Conservation (phyloP, 1,140 invertebrate genomes). For the Muscidifurax raptorellus region DNA sequence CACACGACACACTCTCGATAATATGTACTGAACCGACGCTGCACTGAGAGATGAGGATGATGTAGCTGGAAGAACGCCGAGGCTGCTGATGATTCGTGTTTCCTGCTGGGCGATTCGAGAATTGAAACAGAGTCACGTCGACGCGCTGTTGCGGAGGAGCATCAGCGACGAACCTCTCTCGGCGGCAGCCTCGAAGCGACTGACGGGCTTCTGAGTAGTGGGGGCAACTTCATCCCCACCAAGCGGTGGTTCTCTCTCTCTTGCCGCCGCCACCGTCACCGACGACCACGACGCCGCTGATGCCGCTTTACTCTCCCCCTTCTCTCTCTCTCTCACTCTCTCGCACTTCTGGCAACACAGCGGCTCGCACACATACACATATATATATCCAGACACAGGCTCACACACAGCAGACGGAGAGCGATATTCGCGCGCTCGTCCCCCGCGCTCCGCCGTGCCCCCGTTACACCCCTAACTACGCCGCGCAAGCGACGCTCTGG, state of each 20-base stretch:
- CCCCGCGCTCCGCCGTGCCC: constrained; percentile 24
- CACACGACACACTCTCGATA: not conserved
- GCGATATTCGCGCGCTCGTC: constrained; percentile 17
- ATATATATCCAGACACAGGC: not conserved
- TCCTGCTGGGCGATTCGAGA: not conserved
- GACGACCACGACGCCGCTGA: constrained; percentile 28
- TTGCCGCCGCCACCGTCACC: not conserved
- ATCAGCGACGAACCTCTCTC: constrained; percentile 54
- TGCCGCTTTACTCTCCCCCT: constrained; percentile 56
- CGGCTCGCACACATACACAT: constrained; percentile 1
- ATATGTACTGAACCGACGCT: not conserved
- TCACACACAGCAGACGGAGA: not conserved
- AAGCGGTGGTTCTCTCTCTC: not conserved
- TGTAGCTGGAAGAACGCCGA: not conserved
- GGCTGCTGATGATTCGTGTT: not conserved
- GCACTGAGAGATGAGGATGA: not conserved
- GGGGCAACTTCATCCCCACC: constrained; percentile 61
- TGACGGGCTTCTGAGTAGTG: constrained; percentile 63
- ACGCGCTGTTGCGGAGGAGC: not conserved
- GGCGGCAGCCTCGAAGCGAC: constrained; percentile 66
- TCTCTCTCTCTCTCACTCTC: too few relatives aligned
- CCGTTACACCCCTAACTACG: constrained; percentile 50
- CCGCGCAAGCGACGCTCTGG: constrained; percentile 16
- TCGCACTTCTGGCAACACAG: constrained; percentile 23
- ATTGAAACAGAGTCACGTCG: not conserved